Conservation (phyloP, 2,797 vertebrate species). For the Darevskia nairensis region DNA sequence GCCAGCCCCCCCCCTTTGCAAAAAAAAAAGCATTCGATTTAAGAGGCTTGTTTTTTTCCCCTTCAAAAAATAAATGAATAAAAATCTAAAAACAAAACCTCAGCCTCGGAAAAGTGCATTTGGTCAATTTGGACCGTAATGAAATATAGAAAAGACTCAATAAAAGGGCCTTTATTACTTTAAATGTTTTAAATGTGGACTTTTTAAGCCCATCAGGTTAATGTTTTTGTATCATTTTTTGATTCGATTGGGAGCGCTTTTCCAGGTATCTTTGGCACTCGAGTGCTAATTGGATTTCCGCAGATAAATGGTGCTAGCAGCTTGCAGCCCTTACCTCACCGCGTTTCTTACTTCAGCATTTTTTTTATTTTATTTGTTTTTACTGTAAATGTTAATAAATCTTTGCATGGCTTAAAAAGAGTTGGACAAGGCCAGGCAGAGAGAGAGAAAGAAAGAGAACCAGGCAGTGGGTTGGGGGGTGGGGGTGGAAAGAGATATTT, state of each 20-base stretch:
- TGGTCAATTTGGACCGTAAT: constrained; percentile 93
- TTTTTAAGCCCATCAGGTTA: constrained; percentile 85
- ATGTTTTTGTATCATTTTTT: constrained; percentile 90
- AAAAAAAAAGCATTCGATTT: constrained; percentile 69
- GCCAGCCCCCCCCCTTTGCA: too few relatives aligned
- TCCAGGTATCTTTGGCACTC: constrained; percentile 96
- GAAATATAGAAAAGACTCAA: constrained; percentile 87
- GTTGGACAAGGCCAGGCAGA: constrained; percentile 61
- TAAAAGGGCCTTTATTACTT: constrained; percentile 87
- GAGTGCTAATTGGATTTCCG: constrained; percentile 96
- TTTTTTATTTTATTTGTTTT: constrained; percentile 84
- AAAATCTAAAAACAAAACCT: constrained; percentile 71
- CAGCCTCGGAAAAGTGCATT: constrained; percentile 84
- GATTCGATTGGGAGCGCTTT: constrained; percentile 98
- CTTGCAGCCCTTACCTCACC: constrained; percentile 79
- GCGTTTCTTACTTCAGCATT: constrained; percentile 77
- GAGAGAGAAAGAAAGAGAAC: constrained; percentile 23
- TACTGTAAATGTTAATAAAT: constrained; percentile 87
- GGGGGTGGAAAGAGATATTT: accelerated
- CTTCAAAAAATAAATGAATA: not conserved
- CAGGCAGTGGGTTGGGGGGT: not conserved
- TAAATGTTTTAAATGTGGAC: constrained; percentile 90
- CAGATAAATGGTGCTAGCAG: constrained; percentile 92
- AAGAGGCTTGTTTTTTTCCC: constrained; percentile 64
- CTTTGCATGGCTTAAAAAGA: constrained; percentile 74